Percentiles rank a stretch among this genome's conserved stretches.
These are phyloP conservation scores for Dendrocincla tyrannina DNA, from an alignment of 2,797 vertebrate genomes.

Conservation along the genomic window DNA sequence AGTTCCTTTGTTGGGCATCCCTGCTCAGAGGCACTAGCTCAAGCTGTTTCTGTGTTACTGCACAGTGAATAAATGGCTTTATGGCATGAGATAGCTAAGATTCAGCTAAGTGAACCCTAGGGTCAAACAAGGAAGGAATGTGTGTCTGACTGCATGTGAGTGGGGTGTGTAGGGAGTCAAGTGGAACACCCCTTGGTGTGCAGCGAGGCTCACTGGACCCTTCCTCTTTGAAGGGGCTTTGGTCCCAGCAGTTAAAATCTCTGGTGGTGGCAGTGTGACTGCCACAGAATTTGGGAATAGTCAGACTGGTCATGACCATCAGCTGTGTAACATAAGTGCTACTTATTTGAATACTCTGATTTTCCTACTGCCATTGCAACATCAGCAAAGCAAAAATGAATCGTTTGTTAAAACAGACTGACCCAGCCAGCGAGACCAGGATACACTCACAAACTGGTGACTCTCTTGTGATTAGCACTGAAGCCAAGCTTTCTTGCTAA, in stretches of 20 bases:
- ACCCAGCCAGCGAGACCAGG: neutral
- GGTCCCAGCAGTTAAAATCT: neutral
- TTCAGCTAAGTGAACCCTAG: neutral
- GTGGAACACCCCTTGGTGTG: accelerated
- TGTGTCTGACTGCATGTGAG: neutral
- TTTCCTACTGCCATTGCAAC: neutral
- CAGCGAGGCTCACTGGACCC: no score
- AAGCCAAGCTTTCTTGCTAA: neutral
- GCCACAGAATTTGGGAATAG: neutral
- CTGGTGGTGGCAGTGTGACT: neutral
- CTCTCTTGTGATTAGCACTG: neutral
- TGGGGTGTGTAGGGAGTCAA: accelerated
- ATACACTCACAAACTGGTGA: neutral
- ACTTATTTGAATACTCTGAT: accelerated
- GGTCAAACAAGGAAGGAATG: neutral
- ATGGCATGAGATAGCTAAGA: neutral
- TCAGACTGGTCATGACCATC: neutral
- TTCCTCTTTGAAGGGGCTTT: neutral
- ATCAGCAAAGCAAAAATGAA: neutral
- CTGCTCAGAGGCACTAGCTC: neutral
- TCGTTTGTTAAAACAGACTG: neutral
- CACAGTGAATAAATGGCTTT: neutral
- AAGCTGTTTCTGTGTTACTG: neutral
- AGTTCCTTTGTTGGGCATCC: accelerated
- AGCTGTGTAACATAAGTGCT: accelerated